Evolutionary conservation across 2,113 vertebrate genomes (phyloP).

Genomic region (Calcarius ornatus): DNA sequence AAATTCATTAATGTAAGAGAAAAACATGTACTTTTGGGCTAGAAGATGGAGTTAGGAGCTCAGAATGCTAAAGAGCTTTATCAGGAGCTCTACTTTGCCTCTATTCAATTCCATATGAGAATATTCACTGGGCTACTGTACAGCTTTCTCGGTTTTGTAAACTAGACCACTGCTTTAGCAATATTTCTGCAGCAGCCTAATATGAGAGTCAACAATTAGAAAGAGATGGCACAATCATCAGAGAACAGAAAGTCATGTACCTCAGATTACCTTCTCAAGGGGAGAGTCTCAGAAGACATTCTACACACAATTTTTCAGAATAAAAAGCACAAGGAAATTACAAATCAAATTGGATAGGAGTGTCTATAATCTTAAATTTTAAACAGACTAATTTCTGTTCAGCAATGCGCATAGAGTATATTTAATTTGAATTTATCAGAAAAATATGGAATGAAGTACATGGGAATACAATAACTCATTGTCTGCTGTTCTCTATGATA

Average conservation of each 20-base stretch:
- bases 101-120: neutral
- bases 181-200: neutral
- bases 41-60: conserved; percentile 31
- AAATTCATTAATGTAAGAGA: conserved; percentile 61
- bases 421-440: conserved; percentile 55
- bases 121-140: neutral
- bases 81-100: neutral
- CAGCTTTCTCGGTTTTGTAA: conserved; percentile 24
- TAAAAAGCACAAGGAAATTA: neutral
- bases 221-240: neutral
- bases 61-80: conserved; percentile 47
- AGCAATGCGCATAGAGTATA: neutral
- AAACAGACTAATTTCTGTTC: conserved; percentile 7
- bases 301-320: neutral
- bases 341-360: neutral
- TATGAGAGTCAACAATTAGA: neutral
- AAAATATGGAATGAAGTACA: conserved; percentile 20
- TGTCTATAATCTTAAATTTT: neutral
- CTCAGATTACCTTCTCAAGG: conserved; percentile 16
- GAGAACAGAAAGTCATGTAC: neutral
- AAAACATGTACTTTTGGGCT: conserved; percentile 42
- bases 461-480: conserved; percentile 28
- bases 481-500: conserved; percentile 19
- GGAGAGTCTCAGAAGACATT: conserved; percentile 16
- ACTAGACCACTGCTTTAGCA: neutral